Percentiles rank a stretch among this genome's conserved stretches.
Conservation (phyloP, 1,140 invertebrate genomes). For the Drosophila orosa region DNA sequence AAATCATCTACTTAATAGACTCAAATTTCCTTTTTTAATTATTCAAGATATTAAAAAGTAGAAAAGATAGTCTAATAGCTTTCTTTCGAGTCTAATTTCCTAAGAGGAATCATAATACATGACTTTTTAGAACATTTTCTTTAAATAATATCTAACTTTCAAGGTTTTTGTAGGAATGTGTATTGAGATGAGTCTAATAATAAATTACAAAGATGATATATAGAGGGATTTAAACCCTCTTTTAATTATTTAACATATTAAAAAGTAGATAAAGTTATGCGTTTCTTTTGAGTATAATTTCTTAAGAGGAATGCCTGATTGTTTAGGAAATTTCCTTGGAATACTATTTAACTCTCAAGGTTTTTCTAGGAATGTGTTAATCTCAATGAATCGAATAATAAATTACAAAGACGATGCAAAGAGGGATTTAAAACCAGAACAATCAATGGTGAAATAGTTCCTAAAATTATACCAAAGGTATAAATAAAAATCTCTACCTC, state of each 20-base stretch:
- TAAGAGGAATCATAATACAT: background rate
- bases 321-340: too few species aligned
- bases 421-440: accelerated
- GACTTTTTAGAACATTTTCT: background rate
- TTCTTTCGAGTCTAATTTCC: background rate
- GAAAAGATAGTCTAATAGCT: background rate
- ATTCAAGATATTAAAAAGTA: background rate
- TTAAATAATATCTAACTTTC: too few species aligned
- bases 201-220: background rate
- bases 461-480: background rate
- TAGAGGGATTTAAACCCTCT: accelerated
- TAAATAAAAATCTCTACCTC: background rate
- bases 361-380: background rate
- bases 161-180: background rate
- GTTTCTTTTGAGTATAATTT: background rate
- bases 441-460: background rate
- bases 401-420: background rate
- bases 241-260: background rate
- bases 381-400: background rate
- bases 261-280: background rate
- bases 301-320: background rate
- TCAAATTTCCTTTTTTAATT: background rate
- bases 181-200: background rate
- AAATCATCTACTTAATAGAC: background rate
- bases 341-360: background rate